Conservation (phyloP, 2,888 invertebrate species). For the Encarsia formosa region DNA sequence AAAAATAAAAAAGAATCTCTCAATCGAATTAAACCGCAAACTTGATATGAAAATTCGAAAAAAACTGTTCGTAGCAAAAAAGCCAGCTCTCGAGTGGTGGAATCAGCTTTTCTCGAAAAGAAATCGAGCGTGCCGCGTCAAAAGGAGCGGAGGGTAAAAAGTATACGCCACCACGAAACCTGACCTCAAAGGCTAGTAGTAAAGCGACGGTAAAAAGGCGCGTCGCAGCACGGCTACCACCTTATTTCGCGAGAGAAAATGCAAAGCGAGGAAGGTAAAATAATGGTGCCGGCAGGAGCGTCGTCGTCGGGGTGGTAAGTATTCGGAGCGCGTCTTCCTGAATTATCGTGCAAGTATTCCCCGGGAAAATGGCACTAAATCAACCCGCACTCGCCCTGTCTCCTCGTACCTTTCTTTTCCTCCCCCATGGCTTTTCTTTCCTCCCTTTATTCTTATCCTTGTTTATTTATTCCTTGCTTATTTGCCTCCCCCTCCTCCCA, state of each 20-base stretch:
- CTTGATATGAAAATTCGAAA: too few species aligned
- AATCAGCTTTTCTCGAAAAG: too few species aligned
- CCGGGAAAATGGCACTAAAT: conserved; percentile 45
- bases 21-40: too few species aligned
- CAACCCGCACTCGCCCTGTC: conserved; percentile 35
- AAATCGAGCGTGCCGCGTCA: too few species aligned
- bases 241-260: conserved; percentile 33
- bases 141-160: too few species aligned
- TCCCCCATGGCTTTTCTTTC: conserved; percentile 8
- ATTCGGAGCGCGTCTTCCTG: conserved; percentile 44
- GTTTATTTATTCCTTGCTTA: conserved; percentile 23
- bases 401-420: conserved; percentile 20
- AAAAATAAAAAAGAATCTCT: too few species aligned
- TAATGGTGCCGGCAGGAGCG: conserved; percentile 28
- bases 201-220: conserved; percentile 30
- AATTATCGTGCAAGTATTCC: conserved; percentile 45
- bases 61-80: too few species aligned
- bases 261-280: conserved; percentile 35
- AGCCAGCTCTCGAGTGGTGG: too few species aligned
- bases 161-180: conserved; percentile 1
- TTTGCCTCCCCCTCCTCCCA: conserved; percentile 15
- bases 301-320: conserved; percentile 36
- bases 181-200: conserved; percentile 30
- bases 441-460: conserved; percentile 10
- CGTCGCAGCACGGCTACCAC: conserved; percentile 23